These are phyloP conservation scores for Lithophane socia DNA, from an alignment of 2,888 invertebrate species.

Conservation along the genomic window DNA sequence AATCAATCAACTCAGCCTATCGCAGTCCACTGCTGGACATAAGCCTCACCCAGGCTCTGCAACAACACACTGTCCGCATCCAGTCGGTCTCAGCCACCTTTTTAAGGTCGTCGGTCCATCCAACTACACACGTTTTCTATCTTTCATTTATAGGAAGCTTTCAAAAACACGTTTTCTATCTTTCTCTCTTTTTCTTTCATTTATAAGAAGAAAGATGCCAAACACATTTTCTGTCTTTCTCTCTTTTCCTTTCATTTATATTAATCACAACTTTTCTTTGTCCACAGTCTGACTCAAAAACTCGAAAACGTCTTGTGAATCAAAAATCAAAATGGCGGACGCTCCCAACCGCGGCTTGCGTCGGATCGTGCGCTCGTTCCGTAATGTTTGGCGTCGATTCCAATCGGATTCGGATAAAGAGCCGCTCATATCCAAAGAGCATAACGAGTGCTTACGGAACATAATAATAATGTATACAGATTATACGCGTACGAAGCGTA, in stretches of 20 bases:
- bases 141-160: too few relatives aligned
- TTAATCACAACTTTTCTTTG: conserved; percentile 3
- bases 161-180: not conserved
- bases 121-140: not conserved
- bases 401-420: too few relatives aligned
- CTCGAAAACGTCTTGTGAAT: not conserved
- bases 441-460: too few relatives aligned
- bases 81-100: not conserved
- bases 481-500: too few relatives aligned
- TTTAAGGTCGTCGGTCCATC: not conserved
- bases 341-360: not conserved
- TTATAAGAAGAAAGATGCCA: too few relatives aligned
- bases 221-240: too few relatives aligned
- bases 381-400: too few relatives aligned
- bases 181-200: not conserved
- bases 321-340: conserved; percentile 14
- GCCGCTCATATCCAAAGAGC: too few relatives aligned
- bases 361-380: not conserved
- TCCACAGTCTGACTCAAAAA: conserved; percentile 12
- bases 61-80: not conserved
- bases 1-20: not conserved
- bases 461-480: too few relatives aligned
- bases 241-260: not conserved
- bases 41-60: not conserved
- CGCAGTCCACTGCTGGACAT: not conserved